Evolutionary conservation across 2,113 vertebrate genomes (phyloP).

Genomic region (Sceloporus undulatus): DNA sequence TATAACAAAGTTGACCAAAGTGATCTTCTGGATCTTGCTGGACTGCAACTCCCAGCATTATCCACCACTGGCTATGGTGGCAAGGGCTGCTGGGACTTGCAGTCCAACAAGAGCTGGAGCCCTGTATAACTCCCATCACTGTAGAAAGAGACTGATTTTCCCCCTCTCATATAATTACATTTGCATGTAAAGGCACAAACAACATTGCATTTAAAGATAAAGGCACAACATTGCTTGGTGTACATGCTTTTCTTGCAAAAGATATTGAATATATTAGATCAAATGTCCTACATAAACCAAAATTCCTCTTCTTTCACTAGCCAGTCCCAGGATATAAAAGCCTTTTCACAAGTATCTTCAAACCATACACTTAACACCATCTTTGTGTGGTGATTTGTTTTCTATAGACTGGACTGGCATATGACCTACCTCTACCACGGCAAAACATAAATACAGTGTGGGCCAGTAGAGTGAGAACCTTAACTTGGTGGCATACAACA

Average conservation of each 20-base stretch:
- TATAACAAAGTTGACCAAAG: too few species aligned
- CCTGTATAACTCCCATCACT: too few species aligned
- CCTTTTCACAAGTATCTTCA: background rate
- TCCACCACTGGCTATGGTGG: too few species aligned
- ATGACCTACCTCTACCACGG: background rate
- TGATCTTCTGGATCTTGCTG: too few species aligned
- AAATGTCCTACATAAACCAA: background rate
- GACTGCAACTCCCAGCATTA: too few species aligned
- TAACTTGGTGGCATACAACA: background rate
- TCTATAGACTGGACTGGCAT: background rate
- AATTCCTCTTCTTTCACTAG: background rate
- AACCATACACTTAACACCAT: background rate
- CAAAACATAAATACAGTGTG: background rate
- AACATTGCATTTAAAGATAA: background rate
- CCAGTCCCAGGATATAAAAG: background rate
- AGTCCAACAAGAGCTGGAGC: too few species aligned
- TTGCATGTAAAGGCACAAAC: too few species aligned
- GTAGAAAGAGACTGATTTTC: background rate
- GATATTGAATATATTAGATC: background rate
- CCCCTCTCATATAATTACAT: background rate
- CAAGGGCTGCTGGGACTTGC: too few species aligned
- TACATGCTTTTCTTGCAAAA: background rate
- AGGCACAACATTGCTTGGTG: background rate
- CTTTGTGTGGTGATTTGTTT: background rate
- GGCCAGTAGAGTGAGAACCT: background rate